Evolutionary conservation across 2,888 invertebrate species (phyloP).

Genomic region (Pristionchus japonicus): DNA sequence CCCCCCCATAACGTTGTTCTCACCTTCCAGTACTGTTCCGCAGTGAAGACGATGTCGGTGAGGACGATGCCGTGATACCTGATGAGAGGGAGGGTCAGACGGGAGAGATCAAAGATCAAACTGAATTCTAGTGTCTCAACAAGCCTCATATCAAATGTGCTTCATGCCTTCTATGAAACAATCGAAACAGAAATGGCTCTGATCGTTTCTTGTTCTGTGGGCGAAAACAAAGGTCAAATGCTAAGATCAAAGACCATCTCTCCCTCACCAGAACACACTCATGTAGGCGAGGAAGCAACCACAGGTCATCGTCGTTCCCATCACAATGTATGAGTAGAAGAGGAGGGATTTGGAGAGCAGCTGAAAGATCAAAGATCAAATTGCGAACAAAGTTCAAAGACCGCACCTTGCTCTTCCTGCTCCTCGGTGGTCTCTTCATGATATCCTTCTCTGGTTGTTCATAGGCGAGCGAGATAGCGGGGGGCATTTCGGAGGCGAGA

Average conservation of each 20-base stretch:
- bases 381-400: not conserved
- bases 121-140: no score
- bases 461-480: constrained; percentile 72
- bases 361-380: constrained; percentile 24
- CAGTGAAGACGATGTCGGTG: constrained; percentile 70
- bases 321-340: constrained; percentile 70
- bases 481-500: constrained; percentile 73
- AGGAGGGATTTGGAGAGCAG: constrained; percentile 65
- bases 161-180: no score
- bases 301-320: constrained; percentile 70
- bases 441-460: constrained; percentile 65
- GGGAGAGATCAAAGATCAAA: not conserved
- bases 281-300: constrained; percentile 72
- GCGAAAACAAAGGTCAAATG: not conserved
- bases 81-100: no score
- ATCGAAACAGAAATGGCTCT: no score
- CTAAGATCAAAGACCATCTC: not conserved
- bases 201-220: not conserved
- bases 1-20: constrained; percentile 15
- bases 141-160: not conserved
- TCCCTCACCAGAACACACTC: constrained; percentile 68
- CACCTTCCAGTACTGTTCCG: constrained; percentile 70
- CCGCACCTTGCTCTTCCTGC: constrained; percentile 1
- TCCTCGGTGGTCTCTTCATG: constrained; percentile 71
- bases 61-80: constrained; percentile 70